These are phyloP conservation scores for Calidris pugnax DNA, from an alignment of 2,113 vertebrate genomes.

Conservation along the genomic window DNA sequence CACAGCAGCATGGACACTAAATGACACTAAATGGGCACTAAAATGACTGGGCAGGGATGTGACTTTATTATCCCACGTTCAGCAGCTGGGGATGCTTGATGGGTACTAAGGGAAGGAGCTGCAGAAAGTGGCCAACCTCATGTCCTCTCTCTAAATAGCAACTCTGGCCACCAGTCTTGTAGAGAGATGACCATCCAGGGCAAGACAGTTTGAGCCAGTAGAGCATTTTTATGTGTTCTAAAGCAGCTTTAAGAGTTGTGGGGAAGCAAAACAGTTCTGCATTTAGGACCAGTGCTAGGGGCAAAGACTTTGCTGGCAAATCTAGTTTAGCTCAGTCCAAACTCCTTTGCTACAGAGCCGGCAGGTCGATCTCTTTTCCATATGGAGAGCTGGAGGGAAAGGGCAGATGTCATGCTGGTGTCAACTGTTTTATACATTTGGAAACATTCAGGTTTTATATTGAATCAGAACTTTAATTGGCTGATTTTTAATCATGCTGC, in stretches of 20 bases:
- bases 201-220: background rate
- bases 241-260: background rate
- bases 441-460: slow-evolving; percentile 26
- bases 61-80: background rate
- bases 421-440: slow-evolving; percentile 51
- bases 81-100: background rate
- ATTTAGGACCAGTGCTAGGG: background rate
- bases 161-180: background rate
- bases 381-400: slow-evolving; percentile 12
- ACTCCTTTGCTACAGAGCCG: background rate
- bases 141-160: background rate
- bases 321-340: background rate
- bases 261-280: background rate
- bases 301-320: background rate
- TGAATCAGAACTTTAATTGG: slow-evolving; percentile 39
- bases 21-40: background rate
- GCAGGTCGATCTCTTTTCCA: slow-evolving; percentile 22
- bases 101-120: background rate
- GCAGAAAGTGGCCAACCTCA: background rate
- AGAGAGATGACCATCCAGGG: background rate
- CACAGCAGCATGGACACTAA: background rate
- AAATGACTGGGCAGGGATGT: background rate
- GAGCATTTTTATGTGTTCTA: background rate
- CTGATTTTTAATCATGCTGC: background rate
- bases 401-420: slow-evolving; percentile 25